phyloP scores from a whole-genome alignment of 1,140 invertebrate genomes.

The Muscidifurax raptorellus region DNA sequence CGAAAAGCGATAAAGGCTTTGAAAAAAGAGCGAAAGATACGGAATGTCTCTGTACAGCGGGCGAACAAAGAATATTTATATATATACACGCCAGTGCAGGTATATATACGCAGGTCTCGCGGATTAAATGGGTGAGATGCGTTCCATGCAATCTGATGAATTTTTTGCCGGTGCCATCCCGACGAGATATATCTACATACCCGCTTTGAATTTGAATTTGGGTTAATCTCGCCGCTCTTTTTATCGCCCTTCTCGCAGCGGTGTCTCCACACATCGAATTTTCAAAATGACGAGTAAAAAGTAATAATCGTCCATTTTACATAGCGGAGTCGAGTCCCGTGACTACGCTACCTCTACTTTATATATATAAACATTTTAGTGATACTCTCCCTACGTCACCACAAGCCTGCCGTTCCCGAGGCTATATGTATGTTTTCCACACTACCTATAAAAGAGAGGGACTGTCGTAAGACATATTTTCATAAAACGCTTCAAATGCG shows the following conservation, averaged over 20 bases:
- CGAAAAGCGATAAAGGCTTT: not conserved
- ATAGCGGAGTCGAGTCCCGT: no score
- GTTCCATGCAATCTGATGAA: not conserved
- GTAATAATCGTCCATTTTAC: not conserved
- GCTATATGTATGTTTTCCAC: no score
- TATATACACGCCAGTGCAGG: no score
- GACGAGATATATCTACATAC: not conserved
- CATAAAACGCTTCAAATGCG: no score
- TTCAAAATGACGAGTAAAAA: not conserved
- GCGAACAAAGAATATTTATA: no score
- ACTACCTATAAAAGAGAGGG: no score
- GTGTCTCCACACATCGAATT: not conserved
- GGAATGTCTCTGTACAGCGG: not conserved
- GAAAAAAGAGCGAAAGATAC: not conserved
- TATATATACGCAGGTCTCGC: not conserved
- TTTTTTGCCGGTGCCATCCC: not conserved
- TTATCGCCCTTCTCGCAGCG: not conserved
- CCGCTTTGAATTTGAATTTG: not conserved
- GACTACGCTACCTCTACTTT: no score
- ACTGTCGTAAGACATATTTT: no score
- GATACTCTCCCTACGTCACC: no score
- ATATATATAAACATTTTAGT: no score
- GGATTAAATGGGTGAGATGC: not conserved
- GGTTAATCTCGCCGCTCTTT: not conserved
- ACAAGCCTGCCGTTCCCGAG: no score